These are phyloP conservation scores for Drosophila picticornis DNA, from an alignment of 2,888 invertebrate genomes.

Conservation along the genomic window DNA sequence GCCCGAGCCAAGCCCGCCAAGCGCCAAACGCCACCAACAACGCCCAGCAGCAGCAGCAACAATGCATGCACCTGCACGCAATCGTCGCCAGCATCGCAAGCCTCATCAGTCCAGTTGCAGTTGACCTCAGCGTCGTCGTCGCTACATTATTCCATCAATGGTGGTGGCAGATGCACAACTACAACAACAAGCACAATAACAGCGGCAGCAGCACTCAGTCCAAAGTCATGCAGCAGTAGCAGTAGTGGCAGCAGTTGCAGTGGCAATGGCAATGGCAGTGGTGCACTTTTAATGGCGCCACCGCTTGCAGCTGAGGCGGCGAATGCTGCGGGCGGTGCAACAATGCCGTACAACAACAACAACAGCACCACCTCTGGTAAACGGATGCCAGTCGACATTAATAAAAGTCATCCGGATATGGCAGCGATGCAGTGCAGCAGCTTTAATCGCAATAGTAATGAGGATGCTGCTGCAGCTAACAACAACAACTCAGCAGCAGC, in stretches of 20 bases:
- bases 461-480: conserved; percentile 14
- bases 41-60: conserved; percentile 14
- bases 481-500: not conserved
- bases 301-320: conserved; percentile 25
- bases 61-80: conserved; percentile 18
- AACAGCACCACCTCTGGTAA: conserved; percentile 1
- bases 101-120: conserved; percentile 1
- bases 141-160: not conserved
- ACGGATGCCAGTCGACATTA: conserved; percentile 3
- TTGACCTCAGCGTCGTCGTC: conserved; percentile 10
- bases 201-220: conserved; percentile 19
- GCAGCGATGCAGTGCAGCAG: conserved; percentile 59
- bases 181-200: conserved; percentile 11
- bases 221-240: conserved; percentile 18
- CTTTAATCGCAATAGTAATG: conserved; percentile 27
- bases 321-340: conserved; percentile 5
- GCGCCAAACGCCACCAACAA: conserved; percentile 44
- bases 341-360: conserved; percentile 7
- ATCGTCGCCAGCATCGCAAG: conserved; percentile 13
- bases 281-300: conserved; percentile 20
- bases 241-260: conserved; percentile 9
- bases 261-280: conserved; percentile 18
- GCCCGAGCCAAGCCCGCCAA: conserved; percentile 78
- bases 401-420: conserved; percentile 33
- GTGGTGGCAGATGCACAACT: conserved; percentile 12